phyloP scores from a whole-genome alignment of 53 echinoderm and acorn worm species.

The Henricia sp. region DNA sequence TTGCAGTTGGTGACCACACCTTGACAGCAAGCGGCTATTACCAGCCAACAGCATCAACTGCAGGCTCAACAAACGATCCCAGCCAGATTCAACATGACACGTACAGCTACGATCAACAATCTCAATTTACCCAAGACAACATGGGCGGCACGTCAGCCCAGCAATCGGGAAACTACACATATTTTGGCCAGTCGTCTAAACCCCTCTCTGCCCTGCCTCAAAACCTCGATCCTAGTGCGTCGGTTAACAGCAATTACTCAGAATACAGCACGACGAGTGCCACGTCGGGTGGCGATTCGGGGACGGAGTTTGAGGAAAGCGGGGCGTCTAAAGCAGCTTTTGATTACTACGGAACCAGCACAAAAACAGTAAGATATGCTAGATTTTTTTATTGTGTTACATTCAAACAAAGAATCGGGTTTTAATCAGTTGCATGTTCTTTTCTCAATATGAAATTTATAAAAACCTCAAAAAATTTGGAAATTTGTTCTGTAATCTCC shows the following conservation, averaged over 20 bases:
- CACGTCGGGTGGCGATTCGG: conserved; percentile 71
- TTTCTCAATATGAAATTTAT: too few relatives aligned
- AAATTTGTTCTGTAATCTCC: too few relatives aligned
- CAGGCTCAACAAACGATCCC: conserved; percentile 40
- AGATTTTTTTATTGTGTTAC: too few relatives aligned
- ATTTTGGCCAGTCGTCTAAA: conserved; percentile 48
- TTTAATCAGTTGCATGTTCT: too few relatives aligned
- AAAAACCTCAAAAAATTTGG: too few relatives aligned
- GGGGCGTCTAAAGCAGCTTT: conserved; percentile 68
- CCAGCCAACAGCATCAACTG: conserved; percentile 44
- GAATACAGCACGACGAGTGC: conserved; percentile 96
- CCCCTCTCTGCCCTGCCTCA: conserved; percentile 42
- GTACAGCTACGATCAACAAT: conserved; percentile 50
- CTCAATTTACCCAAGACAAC: conserved; percentile 26
- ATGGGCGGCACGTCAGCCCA: neutral
- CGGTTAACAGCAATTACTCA: conserved; percentile 76
- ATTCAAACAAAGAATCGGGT: too few relatives aligned
- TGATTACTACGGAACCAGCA: conserved; percentile 73
- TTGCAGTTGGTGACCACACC: conserved; percentile 50
- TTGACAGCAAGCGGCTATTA: conserved; percentile 58
- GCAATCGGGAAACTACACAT: conserved; percentile 46
- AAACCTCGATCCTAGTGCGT: conserved; percentile 83
- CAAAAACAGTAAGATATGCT: conserved; percentile 76
- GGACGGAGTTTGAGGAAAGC: conserved; percentile 82
- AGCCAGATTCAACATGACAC: conserved; percentile 23